Conservation (phyloP, 2,113 vertebrate species). For the Sciurus niger region DNA sequence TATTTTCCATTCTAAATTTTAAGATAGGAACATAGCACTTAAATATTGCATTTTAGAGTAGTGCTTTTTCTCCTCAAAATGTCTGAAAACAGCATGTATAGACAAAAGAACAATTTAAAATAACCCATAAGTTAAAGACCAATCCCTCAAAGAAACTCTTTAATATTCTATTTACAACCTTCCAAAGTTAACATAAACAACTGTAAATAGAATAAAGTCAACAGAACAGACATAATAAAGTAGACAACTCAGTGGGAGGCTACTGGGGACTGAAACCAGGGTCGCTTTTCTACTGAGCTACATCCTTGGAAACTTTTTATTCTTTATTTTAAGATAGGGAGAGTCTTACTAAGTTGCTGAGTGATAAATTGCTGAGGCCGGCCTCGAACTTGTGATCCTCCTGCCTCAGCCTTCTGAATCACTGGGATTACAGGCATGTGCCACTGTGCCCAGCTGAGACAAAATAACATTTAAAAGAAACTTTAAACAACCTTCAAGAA, state of each 20-base stretch:
- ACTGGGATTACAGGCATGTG: too few species aligned
- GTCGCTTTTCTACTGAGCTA: too few species aligned
- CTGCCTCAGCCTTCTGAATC: too few species aligned
- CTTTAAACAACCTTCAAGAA: neutral
- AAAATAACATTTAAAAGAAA: slow-evolving; percentile 6
- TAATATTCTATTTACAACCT: slow-evolving; percentile 16
- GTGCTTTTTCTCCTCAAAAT: slow-evolving; percentile 38
- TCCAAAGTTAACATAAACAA: slow-evolving; percentile 26
- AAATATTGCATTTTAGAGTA: slow-evolving; percentile 50
- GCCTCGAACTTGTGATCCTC: too few species aligned
- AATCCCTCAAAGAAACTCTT: neutral
- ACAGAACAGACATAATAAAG: neutral
- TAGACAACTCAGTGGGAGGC: neutral
- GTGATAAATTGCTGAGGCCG: too few species aligned
- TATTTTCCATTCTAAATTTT: slow-evolving; percentile 57
- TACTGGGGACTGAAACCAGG: too few species aligned
- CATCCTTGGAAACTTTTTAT: too few species aligned
- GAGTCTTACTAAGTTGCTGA: too few species aligned
- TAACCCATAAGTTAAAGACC: neutral
- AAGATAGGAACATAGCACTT: slow-evolving; percentile 35
- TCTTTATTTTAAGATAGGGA: too few species aligned
- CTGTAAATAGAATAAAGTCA: neutral
- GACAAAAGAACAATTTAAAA: slow-evolving; percentile 11
- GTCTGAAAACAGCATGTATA: slow-evolving; percentile 18
- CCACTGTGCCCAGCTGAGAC: too few species aligned